phyloP scores from a whole-genome alignment of 2,888 invertebrate genomes.

The Patella depressa region DNA sequence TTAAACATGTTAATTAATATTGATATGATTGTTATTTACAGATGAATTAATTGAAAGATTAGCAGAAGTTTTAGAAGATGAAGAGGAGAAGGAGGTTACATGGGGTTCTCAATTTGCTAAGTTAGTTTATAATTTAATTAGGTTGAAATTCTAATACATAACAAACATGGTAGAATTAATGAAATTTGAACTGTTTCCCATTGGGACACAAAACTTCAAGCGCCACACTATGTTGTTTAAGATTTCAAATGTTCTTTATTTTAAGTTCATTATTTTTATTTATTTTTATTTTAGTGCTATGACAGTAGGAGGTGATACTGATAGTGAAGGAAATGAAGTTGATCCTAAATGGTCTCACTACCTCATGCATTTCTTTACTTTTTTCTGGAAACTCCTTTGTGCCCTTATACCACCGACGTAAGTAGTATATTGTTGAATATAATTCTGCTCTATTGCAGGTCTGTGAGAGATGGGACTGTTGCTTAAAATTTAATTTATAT shows the following conservation, averaged over 20 bases:
- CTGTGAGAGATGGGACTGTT: too few relatives aligned
- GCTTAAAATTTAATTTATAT: too few relatives aligned
- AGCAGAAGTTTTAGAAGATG: constrained; percentile 58
- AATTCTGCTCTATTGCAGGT: background rate
- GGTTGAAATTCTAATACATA: too few relatives aligned
- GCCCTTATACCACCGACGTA: constrained; percentile 66
- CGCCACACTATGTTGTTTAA: too few relatives aligned
- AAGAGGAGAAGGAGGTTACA: constrained; percentile 54
- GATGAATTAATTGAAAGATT: constrained; percentile 62
- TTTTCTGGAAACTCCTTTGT: constrained; percentile 67
- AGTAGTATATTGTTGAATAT: constrained; percentile 28
- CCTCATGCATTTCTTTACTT: constrained; percentile 64
- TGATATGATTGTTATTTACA: constrained; percentile 33
- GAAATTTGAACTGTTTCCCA: too few relatives aligned
- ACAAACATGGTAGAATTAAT: too few relatives aligned
- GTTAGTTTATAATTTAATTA: constrained; percentile 32
- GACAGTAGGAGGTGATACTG: constrained; percentile 54
- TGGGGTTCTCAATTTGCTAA: constrained; percentile 64
- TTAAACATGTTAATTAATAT: background rate
- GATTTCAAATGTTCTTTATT: too few relatives aligned
- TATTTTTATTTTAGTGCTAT: constrained; percentile 55
- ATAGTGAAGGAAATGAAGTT: constrained; percentile 59
- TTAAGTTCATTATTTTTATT: background rate
- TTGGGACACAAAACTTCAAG: too few relatives aligned
- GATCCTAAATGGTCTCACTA: constrained; percentile 59